Evolutionary conservation across 2,888 invertebrate genomes (phyloP).

Genomic region (Ariolimax columbianus): DNA sequence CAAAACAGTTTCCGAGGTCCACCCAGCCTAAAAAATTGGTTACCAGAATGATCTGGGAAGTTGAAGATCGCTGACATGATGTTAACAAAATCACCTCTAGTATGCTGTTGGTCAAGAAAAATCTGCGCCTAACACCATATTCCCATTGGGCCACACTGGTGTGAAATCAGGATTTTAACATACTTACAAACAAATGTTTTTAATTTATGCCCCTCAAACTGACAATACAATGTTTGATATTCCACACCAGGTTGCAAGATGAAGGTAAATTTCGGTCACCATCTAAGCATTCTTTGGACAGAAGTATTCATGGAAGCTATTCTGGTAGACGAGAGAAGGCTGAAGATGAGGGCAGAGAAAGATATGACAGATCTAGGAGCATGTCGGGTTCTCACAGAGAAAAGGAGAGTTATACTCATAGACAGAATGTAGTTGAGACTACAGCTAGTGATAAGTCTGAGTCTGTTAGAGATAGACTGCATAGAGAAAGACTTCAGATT

Average conservation of each 20-base stretch:
- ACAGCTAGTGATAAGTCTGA: neutral
- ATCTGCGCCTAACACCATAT: neutral
- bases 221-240: neutral
- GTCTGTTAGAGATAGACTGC: neutral
- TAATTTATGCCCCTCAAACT: neutral
- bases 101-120: too few species aligned
- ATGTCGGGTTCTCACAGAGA: neutral
- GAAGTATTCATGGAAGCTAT: neutral
- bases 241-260: slow-evolving; percentile 1
- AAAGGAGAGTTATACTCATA: neutral
- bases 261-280: neutral
- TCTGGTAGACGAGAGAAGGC: neutral
- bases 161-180: too few species aligned
- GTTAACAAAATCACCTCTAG: too few species aligned
- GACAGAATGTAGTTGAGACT: neutral
- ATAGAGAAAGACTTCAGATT: neutral
- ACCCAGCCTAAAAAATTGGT: too few species aligned
- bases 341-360: neutral
- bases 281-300: neutral
- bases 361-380: neutral
- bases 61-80: too few species aligned
- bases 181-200: neutral
- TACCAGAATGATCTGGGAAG: too few species aligned
- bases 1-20: too few species aligned
- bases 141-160: too few species aligned